Evolutionary conservation across 2,113 vertebrate genomes (phyloP), one percentile per base, ranked within the genome.

Genomic region (Ctenodactylus gundi): DNA sequence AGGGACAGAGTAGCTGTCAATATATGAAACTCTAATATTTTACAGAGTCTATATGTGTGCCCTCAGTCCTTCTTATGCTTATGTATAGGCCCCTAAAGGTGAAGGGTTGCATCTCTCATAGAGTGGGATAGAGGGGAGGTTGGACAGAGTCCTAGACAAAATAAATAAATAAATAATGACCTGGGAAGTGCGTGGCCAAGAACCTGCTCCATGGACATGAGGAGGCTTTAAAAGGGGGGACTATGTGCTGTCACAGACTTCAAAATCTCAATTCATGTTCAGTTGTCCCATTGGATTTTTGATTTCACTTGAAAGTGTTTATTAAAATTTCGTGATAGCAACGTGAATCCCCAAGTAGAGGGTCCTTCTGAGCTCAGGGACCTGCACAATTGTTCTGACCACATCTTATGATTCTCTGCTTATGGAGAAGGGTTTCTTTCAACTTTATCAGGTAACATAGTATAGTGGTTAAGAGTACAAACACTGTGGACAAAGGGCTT

Each of bases 401-500:
- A 46, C 36, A 81, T 60, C 44, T 7, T 15, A 27, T 29, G 31
- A 85, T 82, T 11, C 20, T 46, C 36, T 95, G n/a, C 39, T 91
- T 68, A 75, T 25, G 78, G 20, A 82, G 7, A 88, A 13, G 2
- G 21, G n/a, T 89, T 94, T 85, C 20, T 93, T 76, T 96, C 49
- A 36, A 70, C 27, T 90, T 91, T 76, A 31, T 82, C 25, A 57
- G 7, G 70, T 62, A 83, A 6, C n/a, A 65, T 27, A 36, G 13
- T 21, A 21, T 23, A 53, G 31, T 68, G 15, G 34, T 73, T 94
- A 64, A 93, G 78, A 75, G 15, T 46, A 67, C 6, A 36, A 36
- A 36, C 29, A 89, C 46, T 86, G 14, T 75, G 11, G 10, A 17
- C 29, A 27, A 53, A 14, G 76, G 58, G 4, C 44, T 6, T 53